These are phyloP conservation scores for Nyctereutes procyonoides DNA, from an alignment of 2,113 vertebrate species.

Conservation along the genomic window DNA sequence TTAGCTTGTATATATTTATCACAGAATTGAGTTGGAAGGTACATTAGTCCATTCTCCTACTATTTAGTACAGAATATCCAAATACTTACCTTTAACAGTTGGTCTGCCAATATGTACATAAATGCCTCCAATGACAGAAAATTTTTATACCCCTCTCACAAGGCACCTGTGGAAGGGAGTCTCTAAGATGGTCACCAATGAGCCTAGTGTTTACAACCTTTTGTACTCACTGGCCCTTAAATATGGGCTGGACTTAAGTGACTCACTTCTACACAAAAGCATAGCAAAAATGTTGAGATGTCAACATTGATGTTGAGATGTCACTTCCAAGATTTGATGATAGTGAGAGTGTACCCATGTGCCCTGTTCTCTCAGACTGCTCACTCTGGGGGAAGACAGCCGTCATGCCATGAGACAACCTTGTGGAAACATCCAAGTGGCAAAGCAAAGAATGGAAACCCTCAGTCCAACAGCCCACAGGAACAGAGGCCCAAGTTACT, in stretches of 20 bases:
- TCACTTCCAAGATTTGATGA: neutral
- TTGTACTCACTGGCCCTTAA: neutral
- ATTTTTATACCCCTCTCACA: neutral
- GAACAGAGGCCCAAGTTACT: neutral
- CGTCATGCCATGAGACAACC: neutral
- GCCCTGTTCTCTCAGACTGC: neutral
- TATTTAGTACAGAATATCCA: neutral
- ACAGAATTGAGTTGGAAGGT: neutral
- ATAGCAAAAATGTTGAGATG: neutral
- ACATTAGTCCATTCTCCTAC: neutral
- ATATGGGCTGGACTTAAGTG: neutral
- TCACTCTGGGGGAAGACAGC: neutral
- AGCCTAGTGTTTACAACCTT: neutral
- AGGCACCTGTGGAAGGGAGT: neutral
- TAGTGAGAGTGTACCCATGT: neutral
- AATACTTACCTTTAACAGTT: neutral
- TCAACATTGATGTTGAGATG: neutral
- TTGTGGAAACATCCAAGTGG: neutral
- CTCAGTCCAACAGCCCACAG: neutral
- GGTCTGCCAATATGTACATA: neutral
- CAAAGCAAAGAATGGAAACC: neutral
- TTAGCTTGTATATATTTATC: neutral
- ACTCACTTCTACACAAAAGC: neutral
- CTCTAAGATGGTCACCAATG: neutral
- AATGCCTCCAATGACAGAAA: neutral